Base-by-base conservation (phyloP, 2,888 invertebrate species). In the Cheilosia impressa region DNA sequence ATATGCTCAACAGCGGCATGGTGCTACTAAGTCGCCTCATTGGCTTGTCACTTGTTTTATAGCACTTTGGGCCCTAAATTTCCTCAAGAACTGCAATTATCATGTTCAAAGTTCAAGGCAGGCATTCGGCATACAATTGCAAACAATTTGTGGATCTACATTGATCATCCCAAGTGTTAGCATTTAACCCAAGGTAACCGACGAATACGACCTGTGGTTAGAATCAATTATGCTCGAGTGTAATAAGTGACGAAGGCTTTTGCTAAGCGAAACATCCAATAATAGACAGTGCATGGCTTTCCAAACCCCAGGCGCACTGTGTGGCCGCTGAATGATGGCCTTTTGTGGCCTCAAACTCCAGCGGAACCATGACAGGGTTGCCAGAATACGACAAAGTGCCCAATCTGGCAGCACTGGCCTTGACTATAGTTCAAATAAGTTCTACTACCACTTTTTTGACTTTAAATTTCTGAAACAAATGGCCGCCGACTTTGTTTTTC, bases 1-100 rank as follows among this genome's bases (percentile, higher is more conserved):
- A n/a, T 41, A 41, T n/a, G 4, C 10, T 22, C 19, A 71, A 10
- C 2, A 38, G 43, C 15, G 38, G 41, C 84, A 84, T 80, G 50
- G 41, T 75, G 73, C 62, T 34, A 80, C 84, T 84, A 38, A 50
- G 22, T 6, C 1, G 0, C 5, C 4, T n/a, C 17, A 43, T 19
- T 15, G 62, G 65, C 38, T 66, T 41, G 22, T 53, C 2, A 15
- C 27, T 50, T 34, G 0, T 71, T 78, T 78, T 83, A 73, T 83
- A 83, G 15, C 27, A 22, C 22, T 17, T 38, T 9, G 4, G 15
- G 10, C 38, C 13, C 15, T 22, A 31, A 5, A 53, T 15, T 27
- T 31, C 7, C 1, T 47, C 17, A 10, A 6, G 17, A 47, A 17
- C 9, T 47, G 3, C 47, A 9, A 17, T 45, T 45, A 17, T 17